phyloP scores from a whole-genome alignment of 2,797 vertebrate species.

The Odontamblyopus lacepedii region DNA sequence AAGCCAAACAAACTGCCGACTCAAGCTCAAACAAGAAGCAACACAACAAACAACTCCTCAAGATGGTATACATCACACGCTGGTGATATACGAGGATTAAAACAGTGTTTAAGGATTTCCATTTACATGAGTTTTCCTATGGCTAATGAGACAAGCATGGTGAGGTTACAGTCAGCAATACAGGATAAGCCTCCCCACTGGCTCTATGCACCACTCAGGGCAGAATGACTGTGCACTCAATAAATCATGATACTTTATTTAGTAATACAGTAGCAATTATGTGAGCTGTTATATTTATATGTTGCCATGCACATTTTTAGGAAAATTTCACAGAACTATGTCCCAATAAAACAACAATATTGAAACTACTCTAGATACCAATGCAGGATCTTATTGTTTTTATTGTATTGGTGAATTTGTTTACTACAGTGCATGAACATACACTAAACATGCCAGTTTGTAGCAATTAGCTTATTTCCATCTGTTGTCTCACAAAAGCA shows the following conservation, averaged over 20 bases:
- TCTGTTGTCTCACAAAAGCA: not conserved
- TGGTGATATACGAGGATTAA: conserved; percentile 21
- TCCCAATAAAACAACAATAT: not conserved
- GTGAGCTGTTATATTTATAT: not conserved
- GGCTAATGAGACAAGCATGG: conserved; percentile 59
- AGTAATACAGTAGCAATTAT: not conserved
- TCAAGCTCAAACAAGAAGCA: not conserved
- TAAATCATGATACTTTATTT: not conserved
- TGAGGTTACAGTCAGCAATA: conserved; percentile 37
- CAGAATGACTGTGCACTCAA: conserved; percentile 41
- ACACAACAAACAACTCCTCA: conserved; percentile 14
- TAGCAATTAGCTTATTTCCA: too few relatives aligned
- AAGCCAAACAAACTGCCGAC: conserved; percentile 36
- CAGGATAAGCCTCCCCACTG: conserved; percentile 32
- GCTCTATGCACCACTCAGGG: conserved; percentile 35
- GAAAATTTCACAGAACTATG: not conserved
- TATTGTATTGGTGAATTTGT: too few relatives aligned
- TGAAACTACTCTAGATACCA: not conserved
- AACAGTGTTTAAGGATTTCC: conserved; percentile 18
- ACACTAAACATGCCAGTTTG: too few relatives aligned
- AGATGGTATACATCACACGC: conserved; percentile 27
- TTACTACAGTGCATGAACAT: too few relatives aligned
- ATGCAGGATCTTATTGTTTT: not conserved
- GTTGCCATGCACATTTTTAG: not conserved
- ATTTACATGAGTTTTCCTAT: conserved; percentile 46